A percentile compares a stretch with the other conserved stretches of the same genome.
These are phyloP conservation scores for Nesometra sesokonis DNA, from an alignment of 35 echinoderm and acorn worm genomes.

Conservation along the genomic window DNA sequence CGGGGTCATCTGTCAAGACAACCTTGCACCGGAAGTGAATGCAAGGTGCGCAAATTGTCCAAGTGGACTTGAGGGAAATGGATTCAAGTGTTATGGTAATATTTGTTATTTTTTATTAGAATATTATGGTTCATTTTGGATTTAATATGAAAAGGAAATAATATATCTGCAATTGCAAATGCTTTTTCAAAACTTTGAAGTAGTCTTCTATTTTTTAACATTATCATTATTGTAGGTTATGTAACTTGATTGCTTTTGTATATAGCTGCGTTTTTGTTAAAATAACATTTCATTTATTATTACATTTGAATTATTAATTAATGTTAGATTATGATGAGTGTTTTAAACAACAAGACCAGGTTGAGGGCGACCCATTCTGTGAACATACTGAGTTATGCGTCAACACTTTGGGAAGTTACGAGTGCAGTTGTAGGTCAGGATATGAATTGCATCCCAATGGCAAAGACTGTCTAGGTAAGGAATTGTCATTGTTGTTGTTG, in stretches of 20 bases:
- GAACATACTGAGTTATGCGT: conserved; percentile 4
- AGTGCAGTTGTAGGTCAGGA: conserved; percentile 5
- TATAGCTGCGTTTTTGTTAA: no score
- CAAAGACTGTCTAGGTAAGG: not conserved
- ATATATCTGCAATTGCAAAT: no score
- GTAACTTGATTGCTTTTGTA: no score
- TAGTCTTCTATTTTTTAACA: no score
- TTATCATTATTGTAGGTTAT: no score
- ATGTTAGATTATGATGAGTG: conserved; percentile 41
- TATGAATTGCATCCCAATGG: conserved; percentile 6
- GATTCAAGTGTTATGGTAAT: conserved; percentile 17
- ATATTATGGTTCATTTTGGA: no score
- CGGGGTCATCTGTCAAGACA: conserved; percentile 6
- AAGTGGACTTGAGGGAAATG: not conserved
- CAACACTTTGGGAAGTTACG: conserved; percentile 19
- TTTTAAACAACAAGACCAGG: not conserved
- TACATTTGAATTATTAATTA: no score
- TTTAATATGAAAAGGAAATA: no score
- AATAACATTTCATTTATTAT: no score
- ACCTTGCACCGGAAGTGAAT: not conserved
- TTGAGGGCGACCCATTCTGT: not conserved
- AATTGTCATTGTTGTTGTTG: not conserved
- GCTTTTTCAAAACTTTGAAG: no score
- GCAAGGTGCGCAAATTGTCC: conserved; percentile 4
- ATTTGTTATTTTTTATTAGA: no score